Evolutionary conservation across 2,113 vertebrate species (phyloP).

Genomic region (Tupaia tana): DNA sequence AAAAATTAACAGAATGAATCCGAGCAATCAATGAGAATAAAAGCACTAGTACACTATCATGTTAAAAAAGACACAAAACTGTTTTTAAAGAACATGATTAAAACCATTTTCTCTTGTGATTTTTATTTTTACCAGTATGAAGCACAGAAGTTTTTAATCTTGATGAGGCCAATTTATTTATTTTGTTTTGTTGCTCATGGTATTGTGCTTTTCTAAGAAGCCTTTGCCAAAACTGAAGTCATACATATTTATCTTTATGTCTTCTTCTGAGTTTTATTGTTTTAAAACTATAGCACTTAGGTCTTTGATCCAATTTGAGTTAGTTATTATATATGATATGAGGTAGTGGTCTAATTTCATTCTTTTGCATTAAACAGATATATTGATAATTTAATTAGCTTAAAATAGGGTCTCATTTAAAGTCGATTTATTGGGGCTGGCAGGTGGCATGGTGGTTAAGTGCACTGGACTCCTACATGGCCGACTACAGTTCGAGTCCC

Average conservation of each 20-base stretch:
- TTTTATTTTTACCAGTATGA: neutral
- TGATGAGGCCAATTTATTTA: neutral
- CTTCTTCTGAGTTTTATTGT: constrained; percentile 18
- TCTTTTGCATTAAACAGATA: constrained; percentile 5
- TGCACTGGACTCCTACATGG: too few species aligned
- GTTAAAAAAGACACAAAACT: constrained; percentile 48
- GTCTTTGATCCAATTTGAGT: neutral
- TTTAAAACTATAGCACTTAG: neutral
- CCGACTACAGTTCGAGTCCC: too few species aligned
- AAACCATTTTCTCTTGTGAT: neutral
- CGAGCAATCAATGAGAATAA: constrained; percentile 13
- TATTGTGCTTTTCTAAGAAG: neutral
- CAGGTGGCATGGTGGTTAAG: too few species aligned
- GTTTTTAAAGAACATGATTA: neutral
- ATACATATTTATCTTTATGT: neutral
- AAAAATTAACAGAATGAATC: constrained; percentile 46
- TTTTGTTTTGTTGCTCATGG: neutral
- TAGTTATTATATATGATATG: neutral
- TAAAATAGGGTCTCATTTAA: neutral
- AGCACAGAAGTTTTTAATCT: neutral
- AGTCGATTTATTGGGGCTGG: too few species aligned
- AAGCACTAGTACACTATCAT: constrained; percentile 10
- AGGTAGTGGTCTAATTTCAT: neutral
- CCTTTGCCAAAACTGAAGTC: neutral
- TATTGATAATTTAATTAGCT: neutral